Evolutionary conservation across 30 jellyfish, hydroid and myxozoan genomes (phyloP).

Genomic region (Aurelia sp.): DNA sequence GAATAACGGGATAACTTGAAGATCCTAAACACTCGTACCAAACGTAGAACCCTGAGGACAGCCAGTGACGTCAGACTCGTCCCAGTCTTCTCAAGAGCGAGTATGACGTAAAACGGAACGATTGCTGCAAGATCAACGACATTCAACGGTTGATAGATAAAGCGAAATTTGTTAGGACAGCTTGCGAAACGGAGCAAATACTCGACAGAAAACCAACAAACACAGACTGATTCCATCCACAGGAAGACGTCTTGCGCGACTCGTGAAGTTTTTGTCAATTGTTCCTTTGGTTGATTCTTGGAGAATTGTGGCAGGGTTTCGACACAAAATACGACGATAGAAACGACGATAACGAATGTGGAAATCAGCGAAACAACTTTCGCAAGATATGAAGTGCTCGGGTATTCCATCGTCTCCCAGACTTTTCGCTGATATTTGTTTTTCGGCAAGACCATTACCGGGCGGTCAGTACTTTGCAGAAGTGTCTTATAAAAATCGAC

Average conservation of each 20-base stretch:
- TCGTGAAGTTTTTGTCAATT: not conserved
- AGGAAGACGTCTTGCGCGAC: constrained; percentile 39
- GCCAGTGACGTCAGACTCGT: constrained; percentile 75
- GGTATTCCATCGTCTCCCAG: constrained; percentile 80
- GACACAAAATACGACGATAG: constrained; percentile 79
- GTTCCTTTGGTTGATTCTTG: constrained; percentile 2
- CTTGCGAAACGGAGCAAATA: constrained; percentile 50
- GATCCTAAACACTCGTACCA: constrained; percentile 85
- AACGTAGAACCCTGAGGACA: constrained; percentile 79
- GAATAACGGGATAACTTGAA: constrained; percentile 90
- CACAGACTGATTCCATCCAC: constrained; percentile 77
- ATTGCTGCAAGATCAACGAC: constrained; percentile 82
- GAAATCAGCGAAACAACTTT: constrained; percentile 61
- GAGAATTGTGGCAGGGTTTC: constrained; percentile 82
- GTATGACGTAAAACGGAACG: constrained; percentile 73
- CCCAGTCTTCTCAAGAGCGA: constrained; percentile 50
- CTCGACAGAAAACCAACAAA: constrained; percentile 83
- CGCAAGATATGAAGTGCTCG: constrained; percentile 68
- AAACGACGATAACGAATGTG: constrained; percentile 60
- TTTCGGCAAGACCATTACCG: constrained; percentile 34
- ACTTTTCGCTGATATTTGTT: constrained; percentile 54
- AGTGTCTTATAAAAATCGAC: constrained; percentile 46
- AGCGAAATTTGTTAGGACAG: constrained; percentile 68
- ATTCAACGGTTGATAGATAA: constrained; percentile 71
- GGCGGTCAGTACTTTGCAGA: constrained; percentile 21